Base-by-base conservation (phyloP, 2,888 invertebrate genomes). In the Noctua janthina region DNA sequence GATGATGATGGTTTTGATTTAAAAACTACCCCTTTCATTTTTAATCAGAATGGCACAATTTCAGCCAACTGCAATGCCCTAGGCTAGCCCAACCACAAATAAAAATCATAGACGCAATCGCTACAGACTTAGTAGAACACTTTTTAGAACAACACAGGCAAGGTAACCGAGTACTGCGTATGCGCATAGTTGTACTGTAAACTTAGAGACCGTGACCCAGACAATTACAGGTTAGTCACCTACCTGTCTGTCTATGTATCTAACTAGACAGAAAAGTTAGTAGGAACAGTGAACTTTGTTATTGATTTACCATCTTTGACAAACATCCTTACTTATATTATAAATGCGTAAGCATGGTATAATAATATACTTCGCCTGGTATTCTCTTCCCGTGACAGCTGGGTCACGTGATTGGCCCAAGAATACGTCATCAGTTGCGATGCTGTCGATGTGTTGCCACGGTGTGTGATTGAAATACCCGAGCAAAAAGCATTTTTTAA, bases 171-270 rank as follows among this genome's bases (percentile, higher is more conserved):
- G 66, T 5, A 20, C 43, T 68, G 51, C 83, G 59, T 83, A n/a
- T 1, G 67, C 67, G 15, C 51, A 83, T 35, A 43, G n/a, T n/a
- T 68, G n/a, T 76, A 29, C 0, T 1, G 11, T 56, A 17, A 39
- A n/a, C 78, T 59, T 51, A 78, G 83, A 54, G 59, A 68, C 83
- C 83, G 6, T 83, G 83, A 81, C 80, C 80, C 43, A 78, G 51
- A 51, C 78, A 83, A 81, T 83, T 51, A 83, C n/a, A 46, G 46
- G 82, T 66, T 64, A 66, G 29, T 62, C 10, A 10, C 43, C 15
- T 71, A 39, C 8, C 17, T 79, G n/a, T 80, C 17, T 79, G n/a
- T 80, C 17, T n/a, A 43, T 29, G 39, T 73, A 81, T 7, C 6
- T 46, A 64, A 15, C 8, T n/a, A 23, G 11, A 35, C 17, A 68